These are phyloP conservation scores for Mesembrinibis cayennensis DNA, from an alignment of 2,113 vertebrate genomes.

Conservation along the genomic window DNA sequence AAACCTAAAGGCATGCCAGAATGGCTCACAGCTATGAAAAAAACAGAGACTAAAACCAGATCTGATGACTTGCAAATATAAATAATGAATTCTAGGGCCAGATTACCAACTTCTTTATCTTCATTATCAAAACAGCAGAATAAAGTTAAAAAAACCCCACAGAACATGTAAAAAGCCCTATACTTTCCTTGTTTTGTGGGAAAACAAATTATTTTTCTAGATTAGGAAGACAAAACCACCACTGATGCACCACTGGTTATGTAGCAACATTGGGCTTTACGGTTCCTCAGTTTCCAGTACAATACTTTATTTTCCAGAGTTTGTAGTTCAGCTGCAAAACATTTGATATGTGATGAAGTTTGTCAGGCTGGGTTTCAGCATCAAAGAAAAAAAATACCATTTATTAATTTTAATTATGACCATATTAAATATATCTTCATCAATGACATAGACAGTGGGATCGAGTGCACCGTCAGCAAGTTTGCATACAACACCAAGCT, in stretches of 20 bases:
- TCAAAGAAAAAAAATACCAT: background rate
- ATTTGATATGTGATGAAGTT: background rate
- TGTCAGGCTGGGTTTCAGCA: background rate
- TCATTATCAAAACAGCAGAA: slow-evolving; percentile 2
- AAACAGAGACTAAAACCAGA: slow-evolving; percentile 39
- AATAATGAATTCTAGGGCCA: slow-evolving; percentile 60
- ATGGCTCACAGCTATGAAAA: slow-evolving; percentile 51
- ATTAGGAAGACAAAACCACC: background rate
- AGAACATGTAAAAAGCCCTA: background rate
- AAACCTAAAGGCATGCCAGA: slow-evolving; percentile 68
- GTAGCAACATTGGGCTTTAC: background rate
- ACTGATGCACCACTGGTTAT: background rate
- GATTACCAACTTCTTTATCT: slow-evolving; percentile 43
- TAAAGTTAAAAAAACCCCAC: background rate
- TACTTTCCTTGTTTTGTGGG: background rate
- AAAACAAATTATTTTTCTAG: background rate
- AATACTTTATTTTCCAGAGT: background rate
- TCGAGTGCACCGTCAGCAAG: background rate
- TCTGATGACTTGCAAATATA: slow-evolving; percentile 67
- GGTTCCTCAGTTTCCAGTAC: background rate
- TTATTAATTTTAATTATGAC: background rate
- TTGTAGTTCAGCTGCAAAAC: background rate
- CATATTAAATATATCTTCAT: background rate
- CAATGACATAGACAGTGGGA: background rate
- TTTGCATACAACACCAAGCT: background rate